Base-by-base conservation (phyloP, 2,113 vertebrate species). In the Bufo gargarizans region DNA sequence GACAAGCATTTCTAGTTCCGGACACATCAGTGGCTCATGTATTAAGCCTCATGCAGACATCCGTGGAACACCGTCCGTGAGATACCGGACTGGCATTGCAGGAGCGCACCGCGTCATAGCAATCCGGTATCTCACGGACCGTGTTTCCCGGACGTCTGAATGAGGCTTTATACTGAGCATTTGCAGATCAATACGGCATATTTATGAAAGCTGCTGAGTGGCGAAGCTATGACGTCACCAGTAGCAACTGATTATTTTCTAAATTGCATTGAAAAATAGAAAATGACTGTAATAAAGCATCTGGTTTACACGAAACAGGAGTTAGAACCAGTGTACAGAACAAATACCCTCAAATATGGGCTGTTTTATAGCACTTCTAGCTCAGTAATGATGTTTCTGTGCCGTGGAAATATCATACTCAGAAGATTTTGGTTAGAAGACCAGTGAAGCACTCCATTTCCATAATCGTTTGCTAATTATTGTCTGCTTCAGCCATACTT, bases 241-340 rank as follows among this genome's bases (percentile, higher is more conserved):
- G 8, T 45, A 72, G 69, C 69, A 72, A 72, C 69, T 43, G 16
- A 72, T 43, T 72, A 72, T 45, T 72, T 72, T 45, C 69, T 72
- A 45, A 72, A 72, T 45, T 72, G 33, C 69, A 72, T 45, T 72
- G 69, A 33, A 7, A 14, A 43, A 45, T 45, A 72, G 69, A 14
- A 71, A 72, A 72, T 72, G 14, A 43, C 69, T 72, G 69, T 72
- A 45, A 72, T 72, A 72, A 72, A 72, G 45, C 69, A 72, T 72
- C 69, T 72, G 69, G 33, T 5, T 72, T 72, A 72, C 8, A 12
- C 33, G 16, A 72, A 72, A 71, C 33, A 72, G 43, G 69, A 72
- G 69, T 45, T 72, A 45, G 43, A 72, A 72, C 14, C 69, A 45
- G 69, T 72, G 69, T 72, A 16, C 43, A 72, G 69, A 72, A 72